phyloP scores from a whole-genome alignment of 2,797 vertebrate genomes.

The Sebastes baramenuke region DNA sequence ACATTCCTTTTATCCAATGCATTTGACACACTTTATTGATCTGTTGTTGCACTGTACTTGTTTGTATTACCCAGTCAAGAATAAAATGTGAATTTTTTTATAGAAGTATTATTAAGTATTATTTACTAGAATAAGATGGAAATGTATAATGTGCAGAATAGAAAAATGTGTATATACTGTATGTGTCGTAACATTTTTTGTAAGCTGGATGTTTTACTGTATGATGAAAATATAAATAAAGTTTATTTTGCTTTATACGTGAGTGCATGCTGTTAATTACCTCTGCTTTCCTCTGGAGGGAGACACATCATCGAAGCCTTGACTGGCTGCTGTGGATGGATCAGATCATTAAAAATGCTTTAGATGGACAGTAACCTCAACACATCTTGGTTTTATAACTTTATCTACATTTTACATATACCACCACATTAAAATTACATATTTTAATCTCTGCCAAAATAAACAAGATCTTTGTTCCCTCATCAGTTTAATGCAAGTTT shows the following conservation, averaged over 20 bases:
- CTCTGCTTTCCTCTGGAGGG: slow-evolving; percentile 56
- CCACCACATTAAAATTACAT: rapidly evolving
- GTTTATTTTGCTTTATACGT: slow-evolving; percentile 46
- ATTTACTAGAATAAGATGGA: not conserved
- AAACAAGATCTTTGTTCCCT: not conserved
- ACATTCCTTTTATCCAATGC: not conserved
- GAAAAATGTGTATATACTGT: not conserved
- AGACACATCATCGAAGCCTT: slow-evolving; percentile 27
- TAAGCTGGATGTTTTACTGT: not conserved
- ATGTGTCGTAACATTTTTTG: slow-evolving; percentile 6
- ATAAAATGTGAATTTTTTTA: not conserved
- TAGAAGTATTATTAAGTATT: not conserved
- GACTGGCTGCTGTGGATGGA: not conserved
- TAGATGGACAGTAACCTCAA: not conserved
- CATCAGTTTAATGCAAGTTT: not conserved
- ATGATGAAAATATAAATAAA: slow-evolving; percentile 55
- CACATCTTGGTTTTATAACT: not conserved
- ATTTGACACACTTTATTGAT: not conserved
- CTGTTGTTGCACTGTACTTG: not conserved
- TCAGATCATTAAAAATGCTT: not conserved
- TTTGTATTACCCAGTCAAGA: not conserved
- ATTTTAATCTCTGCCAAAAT: not conserved
- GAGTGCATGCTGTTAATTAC: not conserved
- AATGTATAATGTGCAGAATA: not conserved
- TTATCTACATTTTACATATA: not conserved